Base-by-base conservation (phyloP, 2,888 invertebrate genomes). In the Epiblema foenella region DNA sequence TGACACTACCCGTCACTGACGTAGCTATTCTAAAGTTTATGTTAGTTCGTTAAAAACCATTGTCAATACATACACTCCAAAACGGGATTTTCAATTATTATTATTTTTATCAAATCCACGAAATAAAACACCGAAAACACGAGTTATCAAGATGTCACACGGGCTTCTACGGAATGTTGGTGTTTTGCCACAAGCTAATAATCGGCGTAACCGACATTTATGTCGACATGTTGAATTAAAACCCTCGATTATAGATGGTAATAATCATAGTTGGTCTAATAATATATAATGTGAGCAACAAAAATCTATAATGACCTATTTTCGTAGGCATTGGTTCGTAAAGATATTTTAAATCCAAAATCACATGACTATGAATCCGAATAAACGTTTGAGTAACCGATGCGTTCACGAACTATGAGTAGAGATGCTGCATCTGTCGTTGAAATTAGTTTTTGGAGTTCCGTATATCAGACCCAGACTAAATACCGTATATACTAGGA, bases 81-180 rank as follows among this genome's bases (percentile, higher is more conserved):
- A 67, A 37, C 49, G 15, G 29, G 17, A 67, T 60, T 39, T 54
- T 39, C 20, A 71, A 62, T 71, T 67, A 67, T 67, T 71, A 67
- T 71, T 71, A n/a, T 62, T 71, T 67, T 71, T 67, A 71, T 56
- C 65, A 65, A 59, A 57, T 59, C 39, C 33, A 62, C 52, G 56
- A 57, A 62, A 64, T 64, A 54, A 54, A 62, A 42, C 49, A 56
- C 54, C 52, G 52, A 64, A 64, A 64, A 64, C 64, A 64, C 64
- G 64, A 64, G 52, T 54, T 64, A 64, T 39, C 2, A 39, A 64
- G 10, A 64, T 69, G 66, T 67, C 66, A 71, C 62, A 71, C 51
- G 39, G 49, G 49, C 24, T 52, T 52, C 49, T 51, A 2, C 24
- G 62, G 66, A 71, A 18, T 60, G 4, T 57, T 24, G 56, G 56